Conservation (phyloP, 2,888 invertebrate genomes). For the Palloptera scutellata region DNA sequence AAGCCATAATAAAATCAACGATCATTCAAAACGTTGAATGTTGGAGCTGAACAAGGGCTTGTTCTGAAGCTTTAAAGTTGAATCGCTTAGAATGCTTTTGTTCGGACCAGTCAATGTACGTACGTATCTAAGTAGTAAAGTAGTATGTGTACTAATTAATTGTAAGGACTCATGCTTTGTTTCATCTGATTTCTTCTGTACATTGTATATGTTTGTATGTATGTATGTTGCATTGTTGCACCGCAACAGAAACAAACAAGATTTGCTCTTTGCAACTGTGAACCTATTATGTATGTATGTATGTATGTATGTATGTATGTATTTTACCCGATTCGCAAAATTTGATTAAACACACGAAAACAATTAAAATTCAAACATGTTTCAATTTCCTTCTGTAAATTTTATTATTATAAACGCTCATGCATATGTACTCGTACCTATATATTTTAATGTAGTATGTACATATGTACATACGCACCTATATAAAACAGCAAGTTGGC, state of each 20-base stretch:
- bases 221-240: not conserved
- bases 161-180: constrained; percentile 24
- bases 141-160: not conserved
- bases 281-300: not conserved
- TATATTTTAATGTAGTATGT: not conserved
- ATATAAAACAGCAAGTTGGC: constrained; percentile 41
- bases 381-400: constrained; percentile 59
- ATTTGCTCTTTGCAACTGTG: no score
- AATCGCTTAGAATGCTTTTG: no score
- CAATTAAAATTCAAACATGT: constrained; percentile 59
- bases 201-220: not conserved
- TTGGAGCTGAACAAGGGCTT: no score
- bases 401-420: constrained; percentile 1
- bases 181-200: not conserved
- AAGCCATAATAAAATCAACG: no score
- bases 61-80: no score
- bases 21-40: no score
- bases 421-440: no score
- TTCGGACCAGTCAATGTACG: no score
- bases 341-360: not conserved
- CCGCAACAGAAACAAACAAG: no score
- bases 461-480: not conserved
- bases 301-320: no score
- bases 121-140: no score
- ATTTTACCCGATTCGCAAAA: not conserved